Percentiles rank a stretch among this genome's conserved stretches.
These are phyloP conservation scores for Sebastes minor DNA, from an alignment of 2,797 vertebrate genomes.

Conservation along the genomic window DNA sequence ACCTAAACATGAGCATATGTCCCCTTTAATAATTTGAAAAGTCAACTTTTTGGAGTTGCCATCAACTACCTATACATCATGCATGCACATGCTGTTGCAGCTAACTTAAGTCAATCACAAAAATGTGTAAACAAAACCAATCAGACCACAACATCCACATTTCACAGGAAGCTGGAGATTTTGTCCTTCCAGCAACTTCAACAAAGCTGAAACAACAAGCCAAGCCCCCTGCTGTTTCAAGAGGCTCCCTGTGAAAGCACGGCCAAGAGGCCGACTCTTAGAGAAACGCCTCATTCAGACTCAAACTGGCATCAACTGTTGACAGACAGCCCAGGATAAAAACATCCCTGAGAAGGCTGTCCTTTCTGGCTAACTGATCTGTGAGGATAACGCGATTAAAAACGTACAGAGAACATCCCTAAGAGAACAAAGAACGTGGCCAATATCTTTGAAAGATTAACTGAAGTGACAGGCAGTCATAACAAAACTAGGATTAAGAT, in stretches of 20 bases:
- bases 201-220: conserved; percentile 48
- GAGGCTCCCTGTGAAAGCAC: conserved; percentile 28
- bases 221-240: conserved; percentile 27
- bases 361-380: conserved; percentile 11
- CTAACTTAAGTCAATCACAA: neutral
- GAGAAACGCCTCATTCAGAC: conserved; percentile 42
- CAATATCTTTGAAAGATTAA: conserved; percentile 13
- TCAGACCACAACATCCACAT: neutral
- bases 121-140: neutral
- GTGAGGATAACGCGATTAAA: conserved; percentile 18
- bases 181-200: conserved; percentile 11
- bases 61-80: neutral
- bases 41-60: neutral
- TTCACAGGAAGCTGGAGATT: conserved; percentile 15
- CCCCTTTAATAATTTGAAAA: neutral
- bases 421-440: conserved; percentile 29
- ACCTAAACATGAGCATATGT: too few relatives aligned
- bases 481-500: neutral
- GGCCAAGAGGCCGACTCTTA: conserved; percentile 24
- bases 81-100: neutral
- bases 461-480: neutral
- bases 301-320: conserved; percentile 35
- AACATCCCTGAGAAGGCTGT: conserved; percentile 15
- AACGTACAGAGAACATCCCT: neutral
- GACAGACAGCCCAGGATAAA: conserved; percentile 44